Evolutionary conservation across 2,888 invertebrate genomes (phyloP).

Genomic region (Nemoura dubitans): DNA sequence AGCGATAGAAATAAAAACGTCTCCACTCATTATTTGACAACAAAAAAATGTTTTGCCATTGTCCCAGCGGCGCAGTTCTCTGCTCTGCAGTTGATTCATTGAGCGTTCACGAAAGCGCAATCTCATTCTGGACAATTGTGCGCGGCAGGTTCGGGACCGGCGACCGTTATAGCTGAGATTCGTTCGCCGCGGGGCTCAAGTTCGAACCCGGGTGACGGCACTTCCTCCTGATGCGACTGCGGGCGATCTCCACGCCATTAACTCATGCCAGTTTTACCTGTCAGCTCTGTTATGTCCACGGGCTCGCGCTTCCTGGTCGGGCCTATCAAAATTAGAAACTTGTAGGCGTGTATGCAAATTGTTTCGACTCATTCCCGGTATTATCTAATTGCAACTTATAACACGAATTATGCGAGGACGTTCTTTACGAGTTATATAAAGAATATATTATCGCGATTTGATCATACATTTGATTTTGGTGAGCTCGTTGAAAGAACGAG

Average conservation of each 20-base stretch:
- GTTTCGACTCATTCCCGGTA: background rate
- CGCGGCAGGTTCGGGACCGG: background rate
- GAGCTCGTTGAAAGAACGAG: background rate
- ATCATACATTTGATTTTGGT: background rate
- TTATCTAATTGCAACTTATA: no score
- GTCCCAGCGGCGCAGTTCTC: background rate
- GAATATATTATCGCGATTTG: background rate
- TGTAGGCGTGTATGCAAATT: background rate
- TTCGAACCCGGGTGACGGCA: constrained; percentile 7
- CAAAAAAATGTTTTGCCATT: background rate
- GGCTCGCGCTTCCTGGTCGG: background rate
- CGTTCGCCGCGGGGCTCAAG: background rate
- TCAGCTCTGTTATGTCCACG: background rate
- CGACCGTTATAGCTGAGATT: background rate
- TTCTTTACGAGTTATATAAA: background rate
- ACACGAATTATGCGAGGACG: no score
- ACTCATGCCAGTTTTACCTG: background rate
- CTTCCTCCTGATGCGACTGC: background rate
- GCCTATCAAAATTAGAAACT: background rate
- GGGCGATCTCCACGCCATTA: background rate
- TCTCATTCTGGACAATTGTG: background rate
- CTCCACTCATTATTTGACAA: background rate
- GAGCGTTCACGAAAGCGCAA: background rate
- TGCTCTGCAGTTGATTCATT: background rate
- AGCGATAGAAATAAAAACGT: background rate